Evolutionary conservation across 2,113 vertebrate genomes (phyloP).

Genomic region (Syrrhaptes paradoxus): DNA sequence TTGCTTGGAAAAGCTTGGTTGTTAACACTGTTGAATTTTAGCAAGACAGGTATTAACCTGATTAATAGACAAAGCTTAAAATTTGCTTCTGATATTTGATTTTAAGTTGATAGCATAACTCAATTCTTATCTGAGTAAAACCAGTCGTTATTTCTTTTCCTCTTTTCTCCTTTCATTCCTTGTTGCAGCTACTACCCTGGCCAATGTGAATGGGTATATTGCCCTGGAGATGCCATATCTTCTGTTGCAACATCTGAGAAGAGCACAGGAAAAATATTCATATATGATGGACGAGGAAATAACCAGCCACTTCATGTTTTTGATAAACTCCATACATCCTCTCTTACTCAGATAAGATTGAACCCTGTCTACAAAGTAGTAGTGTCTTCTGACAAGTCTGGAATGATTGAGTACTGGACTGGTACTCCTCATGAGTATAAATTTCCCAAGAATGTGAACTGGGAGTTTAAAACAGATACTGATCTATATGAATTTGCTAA

Average conservation of each 20-base stretch:
- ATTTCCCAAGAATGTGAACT: conserved; percentile 90
- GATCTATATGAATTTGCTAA: conserved; percentile 98
- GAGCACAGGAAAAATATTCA: conserved; percentile 93
- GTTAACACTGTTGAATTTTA: not conserved
- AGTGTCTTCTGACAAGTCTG: conserved; percentile 93
- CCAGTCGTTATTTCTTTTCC: not conserved
- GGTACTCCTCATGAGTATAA: conserved; percentile 90
- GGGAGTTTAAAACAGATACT: conserved; percentile 97
- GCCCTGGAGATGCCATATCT: conserved; percentile 94
- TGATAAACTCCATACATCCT: conserved; percentile 89
- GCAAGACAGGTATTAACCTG: not conserved
- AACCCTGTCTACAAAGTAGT: conserved; percentile 88
- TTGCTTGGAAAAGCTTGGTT: not conserved
- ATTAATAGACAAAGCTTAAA: not conserved
- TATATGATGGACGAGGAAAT: conserved; percentile 93
- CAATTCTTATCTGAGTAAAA: not conserved
- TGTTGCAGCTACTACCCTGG: conserved; percentile 88
- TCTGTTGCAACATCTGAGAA: conserved; percentile 96
- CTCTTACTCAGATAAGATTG: conserved; percentile 90
- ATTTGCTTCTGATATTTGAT: not conserved
- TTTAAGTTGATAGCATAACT: not conserved
- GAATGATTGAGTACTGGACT: conserved; percentile 99
- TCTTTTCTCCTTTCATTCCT: not conserved
- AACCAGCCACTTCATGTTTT: conserved; percentile 89
- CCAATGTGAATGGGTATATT: conserved; percentile 96